Evolutionary conservation across 2,888 invertebrate genomes (phyloP).

Genomic region (Lasioglossum marginatum): DNA sequence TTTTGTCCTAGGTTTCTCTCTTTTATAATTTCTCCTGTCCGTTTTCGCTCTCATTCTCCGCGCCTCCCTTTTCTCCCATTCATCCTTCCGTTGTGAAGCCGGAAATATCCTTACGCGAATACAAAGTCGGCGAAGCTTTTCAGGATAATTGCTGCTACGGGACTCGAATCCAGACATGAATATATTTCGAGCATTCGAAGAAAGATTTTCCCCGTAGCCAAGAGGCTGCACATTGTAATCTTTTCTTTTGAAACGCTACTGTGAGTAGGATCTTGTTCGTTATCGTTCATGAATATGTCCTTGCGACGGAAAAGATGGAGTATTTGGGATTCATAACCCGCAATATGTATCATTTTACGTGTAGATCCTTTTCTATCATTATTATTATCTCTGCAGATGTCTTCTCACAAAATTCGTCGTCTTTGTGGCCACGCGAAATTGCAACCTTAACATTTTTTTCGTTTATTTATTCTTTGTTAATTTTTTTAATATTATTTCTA

Average conservation of each 20-base stretch:
- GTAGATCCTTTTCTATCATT: not conserved
- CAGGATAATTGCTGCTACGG: conserved; percentile 76
- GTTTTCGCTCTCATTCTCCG: conserved; percentile 17
- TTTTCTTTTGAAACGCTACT: conserved; percentile 63
- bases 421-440: not conserved
- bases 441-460: too few species aligned
- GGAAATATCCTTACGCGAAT: conserved; percentile 71
- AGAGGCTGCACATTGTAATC: conserved; percentile 61
- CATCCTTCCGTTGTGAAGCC: conserved; percentile 37
- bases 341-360: not conserved
- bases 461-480: not conserved
- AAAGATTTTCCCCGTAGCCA: conserved; percentile 62
- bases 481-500: not conserved
- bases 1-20: conserved; percentile 8
- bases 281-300: conserved; percentile 55
- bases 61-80: conserved; percentile 16
- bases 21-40: conserved; percentile 10
- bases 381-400: not conserved
- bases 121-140: conserved; percentile 72
- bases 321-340: conserved; percentile 5
- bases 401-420: not conserved
- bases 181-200: conserved; percentile 66
- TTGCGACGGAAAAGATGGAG: conserved; percentile 18
- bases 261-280: conserved; percentile 59
- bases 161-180: conserved; percentile 70